phyloP scores from a whole-genome alignment of 2,888 invertebrate species.

The Xestia sexstrigata region DNA sequence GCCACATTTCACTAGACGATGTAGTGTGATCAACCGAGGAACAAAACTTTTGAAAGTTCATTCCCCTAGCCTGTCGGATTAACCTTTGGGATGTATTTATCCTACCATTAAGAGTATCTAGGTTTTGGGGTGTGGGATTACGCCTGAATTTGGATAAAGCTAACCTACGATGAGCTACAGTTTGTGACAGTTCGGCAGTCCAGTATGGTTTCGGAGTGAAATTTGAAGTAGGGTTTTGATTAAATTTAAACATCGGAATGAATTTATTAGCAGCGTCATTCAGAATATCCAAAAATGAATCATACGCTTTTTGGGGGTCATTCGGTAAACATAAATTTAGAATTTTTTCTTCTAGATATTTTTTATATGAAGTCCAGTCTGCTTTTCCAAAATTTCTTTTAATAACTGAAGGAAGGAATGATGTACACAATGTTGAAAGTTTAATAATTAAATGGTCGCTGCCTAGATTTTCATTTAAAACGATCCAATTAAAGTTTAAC shows the following conservation, averaged over 20 bases:
- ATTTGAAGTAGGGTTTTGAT: conserved; percentile 8
- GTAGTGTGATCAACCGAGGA: neutral
- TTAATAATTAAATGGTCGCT: conserved; percentile 7
- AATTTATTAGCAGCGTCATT: conserved; percentile 7
- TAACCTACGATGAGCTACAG: too few species aligned
- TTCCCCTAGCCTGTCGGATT: too few species aligned
- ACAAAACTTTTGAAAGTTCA: too few species aligned
- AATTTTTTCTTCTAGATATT: neutral
- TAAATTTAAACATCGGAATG: conserved; percentile 1
- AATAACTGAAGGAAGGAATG: neutral
- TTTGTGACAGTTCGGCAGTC: too few species aligned
- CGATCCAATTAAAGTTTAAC: neutral
- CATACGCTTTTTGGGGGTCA: neutral
- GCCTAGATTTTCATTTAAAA: conserved; percentile 7
- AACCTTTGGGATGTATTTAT: neutral
- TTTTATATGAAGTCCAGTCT: neutral
- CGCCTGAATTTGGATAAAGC: too few species aligned
- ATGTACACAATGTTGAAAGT: conserved; percentile 1
- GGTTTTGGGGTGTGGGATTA: conserved; percentile 1
- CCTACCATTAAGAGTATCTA: neutral
- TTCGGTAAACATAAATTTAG: neutral
- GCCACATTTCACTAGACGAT: too few species aligned
- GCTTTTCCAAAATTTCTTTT: conserved; percentile 12
- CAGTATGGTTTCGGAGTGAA: too few species aligned
- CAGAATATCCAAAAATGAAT: conserved; percentile 3